Base-by-base conservation (phyloP, 2,113 vertebrate species). In the Cyanistes caeruleus region DNA sequence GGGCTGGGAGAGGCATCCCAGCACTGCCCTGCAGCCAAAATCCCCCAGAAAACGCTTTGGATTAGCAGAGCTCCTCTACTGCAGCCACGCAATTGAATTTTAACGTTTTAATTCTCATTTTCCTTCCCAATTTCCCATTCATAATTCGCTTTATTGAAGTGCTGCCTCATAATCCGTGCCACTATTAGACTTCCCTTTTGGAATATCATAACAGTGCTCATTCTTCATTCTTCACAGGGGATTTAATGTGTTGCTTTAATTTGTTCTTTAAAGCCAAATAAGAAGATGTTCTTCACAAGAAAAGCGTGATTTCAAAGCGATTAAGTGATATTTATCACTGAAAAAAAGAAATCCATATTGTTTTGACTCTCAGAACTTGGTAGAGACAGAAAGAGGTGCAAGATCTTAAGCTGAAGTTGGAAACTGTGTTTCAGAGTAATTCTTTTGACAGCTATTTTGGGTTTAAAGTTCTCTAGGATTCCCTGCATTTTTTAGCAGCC, bases 401-500 rank as follows among this genome's bases (percentile, higher is more conserved):
- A 62, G 58, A 7, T 9, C 39, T 58, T 17, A 49, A 49, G 39
- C 80, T 39, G 49, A 33, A 70, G 53, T 7, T 25, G 41, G 19
- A n/a, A 87, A 31, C 33, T 25, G 10, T 27, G 41, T 51, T 92
- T 68, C 52, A 51, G 35, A 81, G 86, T 89, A 84, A 87, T 68
- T 49, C 37, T 84, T 94, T 68, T 2, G 28, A 60, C 62, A 67
- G 6, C 15, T 84, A 19, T 27, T 87, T 63, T 6, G 73, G 15
- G 80, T 92, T 89, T 91, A 94, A 97, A 95, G 89, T 95, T 90
- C 75, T 89, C 52, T 58, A 49, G 73, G 35, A 74, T n/a, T 59
- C 68, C 21, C 72, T 63, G 8, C n/a, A 39, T 78, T 91, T 84
- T 77, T 80, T 84, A 78, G 52, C 27, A 56, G 70, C 55, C 18